phyloP scores from a whole-genome alignment of 2,797 vertebrate genomes.

The Margarornis squamiger region DNA sequence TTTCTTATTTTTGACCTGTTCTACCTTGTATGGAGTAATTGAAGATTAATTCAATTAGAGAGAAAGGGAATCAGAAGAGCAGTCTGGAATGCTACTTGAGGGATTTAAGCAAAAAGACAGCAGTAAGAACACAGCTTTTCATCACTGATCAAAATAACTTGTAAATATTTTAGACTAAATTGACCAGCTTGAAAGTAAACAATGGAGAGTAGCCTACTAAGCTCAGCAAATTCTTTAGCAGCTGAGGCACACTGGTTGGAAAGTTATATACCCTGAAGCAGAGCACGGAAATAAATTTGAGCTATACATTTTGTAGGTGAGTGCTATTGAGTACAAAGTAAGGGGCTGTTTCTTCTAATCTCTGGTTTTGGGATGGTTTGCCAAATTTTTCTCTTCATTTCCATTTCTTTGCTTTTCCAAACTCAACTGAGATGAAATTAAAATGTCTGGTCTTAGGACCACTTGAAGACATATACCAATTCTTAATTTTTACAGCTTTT shows the following conservation, averaged over 20 bases:
- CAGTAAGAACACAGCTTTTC: not conserved
- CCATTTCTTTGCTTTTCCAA: not conserved
- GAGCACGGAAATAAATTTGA: not conserved
- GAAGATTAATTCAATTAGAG: not conserved
- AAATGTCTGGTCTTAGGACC: not conserved
- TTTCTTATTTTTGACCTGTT: not conserved
- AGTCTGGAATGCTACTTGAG: not conserved
- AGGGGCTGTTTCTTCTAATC: not conserved
- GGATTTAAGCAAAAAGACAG: not conserved
- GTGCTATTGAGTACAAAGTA: not conserved
- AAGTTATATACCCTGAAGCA: not conserved
- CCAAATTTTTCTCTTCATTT: not conserved
- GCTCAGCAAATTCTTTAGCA: not conserved
- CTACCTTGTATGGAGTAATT: not conserved
- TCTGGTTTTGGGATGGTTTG: not conserved
- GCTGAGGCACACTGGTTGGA: not conserved
- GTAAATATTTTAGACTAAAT: conserved; percentile 36
- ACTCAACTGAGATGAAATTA: not conserved
- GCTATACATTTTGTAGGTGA: not conserved
- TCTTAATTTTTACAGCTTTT: not conserved
- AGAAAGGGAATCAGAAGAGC: not conserved
- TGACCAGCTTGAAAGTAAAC: not conserved
- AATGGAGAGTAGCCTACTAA: not conserved
- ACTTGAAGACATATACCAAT: not conserved
- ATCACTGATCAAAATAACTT: conserved; percentile 5